Percentiles rank a stretch among this genome's conserved stretches.
Evolutionary conservation across 2,797 vertebrate species (phyloP).

Genomic region (Lateolabrax maculatus): DNA sequence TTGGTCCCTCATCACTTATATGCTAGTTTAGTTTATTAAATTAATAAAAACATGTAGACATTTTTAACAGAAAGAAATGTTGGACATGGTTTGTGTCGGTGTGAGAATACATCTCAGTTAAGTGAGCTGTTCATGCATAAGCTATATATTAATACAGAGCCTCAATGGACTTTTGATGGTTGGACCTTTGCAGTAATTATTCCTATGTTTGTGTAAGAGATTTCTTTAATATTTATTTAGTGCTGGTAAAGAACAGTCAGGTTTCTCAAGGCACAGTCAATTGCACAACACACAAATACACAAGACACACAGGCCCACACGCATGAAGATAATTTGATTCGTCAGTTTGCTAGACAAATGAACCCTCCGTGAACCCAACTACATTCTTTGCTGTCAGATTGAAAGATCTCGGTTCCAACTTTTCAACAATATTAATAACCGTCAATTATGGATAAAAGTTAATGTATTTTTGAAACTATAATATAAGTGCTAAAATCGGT

Average conservation of each 20-base stretch:
- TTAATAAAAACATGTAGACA: conserved; percentile 16
- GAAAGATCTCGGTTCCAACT: conserved; percentile 7
- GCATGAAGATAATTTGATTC: conserved; percentile 39
- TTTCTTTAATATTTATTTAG: conserved; percentile 25
- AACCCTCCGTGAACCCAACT: conserved; percentile 33
- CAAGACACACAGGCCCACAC: not conserved
- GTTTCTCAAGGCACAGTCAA: conserved; percentile 23
- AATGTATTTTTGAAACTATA: conserved; percentile 5
- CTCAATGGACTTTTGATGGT: conserved; percentile 32
- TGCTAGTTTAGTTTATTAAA: not conserved
- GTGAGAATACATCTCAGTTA: conserved; percentile 25
- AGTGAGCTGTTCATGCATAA: conserved; percentile 5
- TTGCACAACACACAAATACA: not conserved
- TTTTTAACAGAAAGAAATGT: conserved; percentile 27
- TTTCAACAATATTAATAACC: conserved; percentile 19
- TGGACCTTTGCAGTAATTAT: conserved; percentile 8
- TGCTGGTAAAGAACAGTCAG: not conserved
- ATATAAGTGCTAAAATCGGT: not conserved
- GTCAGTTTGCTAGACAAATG: conserved; percentile 28
- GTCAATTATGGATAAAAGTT: conserved; percentile 22
- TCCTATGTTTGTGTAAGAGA: conserved; percentile 7
- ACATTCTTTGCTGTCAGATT: conserved; percentile 15
- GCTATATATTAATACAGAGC: not conserved
- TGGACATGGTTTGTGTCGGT: conserved; percentile 25
- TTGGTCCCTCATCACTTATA: not conserved